Evolutionary conservation across 2,113 vertebrate genomes (phyloP).

Genomic region (Colius striatus): DNA sequence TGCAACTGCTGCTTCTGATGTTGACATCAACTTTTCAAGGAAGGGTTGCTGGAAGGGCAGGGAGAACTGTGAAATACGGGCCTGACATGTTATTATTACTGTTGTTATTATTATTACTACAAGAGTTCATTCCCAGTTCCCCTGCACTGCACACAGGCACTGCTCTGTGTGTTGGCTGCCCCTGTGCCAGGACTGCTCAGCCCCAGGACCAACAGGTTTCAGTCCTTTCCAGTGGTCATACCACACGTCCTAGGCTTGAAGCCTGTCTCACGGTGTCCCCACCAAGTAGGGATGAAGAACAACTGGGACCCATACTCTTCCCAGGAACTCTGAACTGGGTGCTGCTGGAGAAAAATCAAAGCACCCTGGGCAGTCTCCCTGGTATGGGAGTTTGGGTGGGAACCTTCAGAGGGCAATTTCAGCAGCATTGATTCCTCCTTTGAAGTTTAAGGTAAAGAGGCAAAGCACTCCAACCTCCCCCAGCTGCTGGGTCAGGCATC

Average conservation of each 20-base stretch:
- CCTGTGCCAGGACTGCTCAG: background rate
- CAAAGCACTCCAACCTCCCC: background rate
- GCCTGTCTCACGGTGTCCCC: background rate
- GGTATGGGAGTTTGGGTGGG: accelerated
- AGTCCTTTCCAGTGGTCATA: background rate
- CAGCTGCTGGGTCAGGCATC: background rate
- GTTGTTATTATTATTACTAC: background rate
- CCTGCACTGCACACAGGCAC: background rate
- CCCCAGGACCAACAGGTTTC: background rate
- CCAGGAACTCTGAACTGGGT: background rate
- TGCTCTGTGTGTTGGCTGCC: background rate
- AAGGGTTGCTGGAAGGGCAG: conserved; percentile 35
- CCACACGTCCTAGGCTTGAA: background rate
- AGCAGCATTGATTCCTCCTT: background rate
- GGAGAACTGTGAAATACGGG: conserved; percentile 18
- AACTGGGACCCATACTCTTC: background rate
- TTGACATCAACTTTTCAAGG: conserved; percentile 48
- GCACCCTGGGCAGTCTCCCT: background rate
- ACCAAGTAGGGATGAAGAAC: background rate
- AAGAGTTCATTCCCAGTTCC: conserved; percentile 32
- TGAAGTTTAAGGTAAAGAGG: background rate
- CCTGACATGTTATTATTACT: background rate
- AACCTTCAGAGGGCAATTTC: background rate
- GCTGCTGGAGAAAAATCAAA: background rate
- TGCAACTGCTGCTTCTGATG: background rate